Evolutionary conservation across 2,797 vertebrate genomes (phyloP).

Genomic region (Danio jaintianensis): DNA sequence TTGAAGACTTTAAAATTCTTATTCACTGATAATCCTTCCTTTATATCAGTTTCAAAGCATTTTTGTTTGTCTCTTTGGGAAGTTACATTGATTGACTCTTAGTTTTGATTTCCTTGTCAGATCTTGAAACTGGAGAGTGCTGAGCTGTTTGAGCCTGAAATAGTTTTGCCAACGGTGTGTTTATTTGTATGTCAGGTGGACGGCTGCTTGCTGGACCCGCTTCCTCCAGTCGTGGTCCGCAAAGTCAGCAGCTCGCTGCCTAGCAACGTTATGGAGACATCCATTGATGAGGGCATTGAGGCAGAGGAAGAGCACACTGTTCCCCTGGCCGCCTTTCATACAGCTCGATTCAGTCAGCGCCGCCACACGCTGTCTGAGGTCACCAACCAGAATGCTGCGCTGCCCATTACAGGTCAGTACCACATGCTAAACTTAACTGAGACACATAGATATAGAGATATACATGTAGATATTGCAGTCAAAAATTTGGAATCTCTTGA

Average conservation of each 20-base stretch:
- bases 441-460: background rate
- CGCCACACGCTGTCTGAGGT: slow-evolving; percentile 95
- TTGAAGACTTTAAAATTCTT: background rate
- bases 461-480: too few species aligned
- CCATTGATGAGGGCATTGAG: slow-evolving; percentile 96
- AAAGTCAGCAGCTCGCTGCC: slow-evolving; percentile 92
- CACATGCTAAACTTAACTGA: too few species aligned
- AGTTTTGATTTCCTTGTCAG: slow-evolving; percentile 13
- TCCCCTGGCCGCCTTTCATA: slow-evolving; percentile 83
- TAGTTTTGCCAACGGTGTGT: slow-evolving; percentile 8
- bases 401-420: slow-evolving; percentile 82
- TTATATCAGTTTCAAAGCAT: background rate
- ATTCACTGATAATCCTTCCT: background rate
- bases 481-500: background rate
- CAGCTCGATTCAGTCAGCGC: slow-evolving; percentile 87
- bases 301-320: slow-evolving; percentile 87
- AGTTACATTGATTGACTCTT: background rate
- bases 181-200: slow-evolving; percentile 81
- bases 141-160: slow-evolving; percentile 21
- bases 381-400: slow-evolving; percentile 85
- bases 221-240: slow-evolving; percentile 83
- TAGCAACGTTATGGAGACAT: slow-evolving; percentile 95
- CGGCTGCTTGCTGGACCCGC: slow-evolving; percentile 92
- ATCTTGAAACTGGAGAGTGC: slow-evolving; percentile 1
- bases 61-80: background rate